These are phyloP conservation scores for Nestor notabilis DNA, from an alignment of 2,113 vertebrate genomes.

Conservation along the genomic window DNA sequence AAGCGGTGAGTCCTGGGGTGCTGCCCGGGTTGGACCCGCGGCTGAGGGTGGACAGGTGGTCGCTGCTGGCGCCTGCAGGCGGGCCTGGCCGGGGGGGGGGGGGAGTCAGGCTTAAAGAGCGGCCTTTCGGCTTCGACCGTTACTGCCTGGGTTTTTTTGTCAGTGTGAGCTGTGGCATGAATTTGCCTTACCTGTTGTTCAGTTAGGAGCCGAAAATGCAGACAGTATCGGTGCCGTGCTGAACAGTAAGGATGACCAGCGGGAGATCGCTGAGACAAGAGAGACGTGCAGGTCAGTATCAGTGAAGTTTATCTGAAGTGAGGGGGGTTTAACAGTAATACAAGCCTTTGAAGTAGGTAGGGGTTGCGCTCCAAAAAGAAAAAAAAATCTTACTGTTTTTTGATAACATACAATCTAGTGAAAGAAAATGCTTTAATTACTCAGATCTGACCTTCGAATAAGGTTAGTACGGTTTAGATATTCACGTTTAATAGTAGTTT, in stretches of 20 bases:
- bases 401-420: fast-evolving
- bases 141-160: not conserved
- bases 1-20: not conserved
- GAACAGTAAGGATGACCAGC: constrained; percentile 95
- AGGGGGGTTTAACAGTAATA: fast-evolving
- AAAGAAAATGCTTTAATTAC: no score
- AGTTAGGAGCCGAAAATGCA: constrained; percentile 95
- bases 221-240: constrained; percentile 95
- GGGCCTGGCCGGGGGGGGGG: not conserved
- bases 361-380: fast-evolving
- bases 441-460: no score
- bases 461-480: not conserved
- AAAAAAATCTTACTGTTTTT: fast-evolving
- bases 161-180: not conserved
- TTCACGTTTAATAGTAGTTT: not conserved
- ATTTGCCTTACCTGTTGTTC: not conserved
- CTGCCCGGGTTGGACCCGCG: not conserved
- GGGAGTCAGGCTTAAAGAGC: fast-evolving
- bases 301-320: fast-evolving
- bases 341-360: fast-evolving
- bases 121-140: not conserved
- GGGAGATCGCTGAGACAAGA: constrained; percentile 93
- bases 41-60: no score
- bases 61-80: no score
- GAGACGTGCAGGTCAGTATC: constrained; percentile 86